These are phyloP conservation scores for Cirrhinus molitorella DNA, from an alignment of 2,797 vertebrate species.

Conservation along the genomic window DNA sequence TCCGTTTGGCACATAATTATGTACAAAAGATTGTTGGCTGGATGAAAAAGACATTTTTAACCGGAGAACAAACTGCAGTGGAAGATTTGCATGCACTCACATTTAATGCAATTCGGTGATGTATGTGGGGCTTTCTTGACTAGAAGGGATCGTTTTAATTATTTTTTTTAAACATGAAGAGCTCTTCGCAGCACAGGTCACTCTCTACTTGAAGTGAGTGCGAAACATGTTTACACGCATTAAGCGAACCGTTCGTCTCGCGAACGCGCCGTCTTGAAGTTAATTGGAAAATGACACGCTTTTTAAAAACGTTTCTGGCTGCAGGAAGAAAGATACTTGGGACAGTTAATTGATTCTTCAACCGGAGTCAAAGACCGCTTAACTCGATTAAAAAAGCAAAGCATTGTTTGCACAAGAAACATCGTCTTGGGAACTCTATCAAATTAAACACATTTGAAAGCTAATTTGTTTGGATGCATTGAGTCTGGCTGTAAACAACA, in stretches of 20 bases:
- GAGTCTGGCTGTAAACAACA: constrained; percentile 24
- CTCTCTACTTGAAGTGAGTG: background rate
- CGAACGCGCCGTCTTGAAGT: background rate
- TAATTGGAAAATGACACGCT: constrained; percentile 31
- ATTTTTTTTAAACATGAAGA: constrained; percentile 39
- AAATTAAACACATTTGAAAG: constrained; percentile 48
- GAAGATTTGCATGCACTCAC: constrained; percentile 44
- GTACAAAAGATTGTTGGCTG: background rate
- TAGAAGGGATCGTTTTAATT: constrained; percentile 49
- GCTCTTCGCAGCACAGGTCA: constrained; percentile 3
- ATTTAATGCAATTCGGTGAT: constrained; percentile 18
- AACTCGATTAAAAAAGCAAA: constrained; percentile 19
- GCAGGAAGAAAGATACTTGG: constrained; percentile 14
- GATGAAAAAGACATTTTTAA: constrained; percentile 11
- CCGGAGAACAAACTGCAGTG: background rate
- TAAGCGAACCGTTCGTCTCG: background rate
- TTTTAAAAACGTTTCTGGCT: background rate
- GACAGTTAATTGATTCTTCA: constrained; percentile 44
- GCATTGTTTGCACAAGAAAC: constrained; percentile 31
- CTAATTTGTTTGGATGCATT: constrained; percentile 44
- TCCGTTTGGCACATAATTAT: constrained; percentile 28
- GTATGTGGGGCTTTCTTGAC: constrained; percentile 31
- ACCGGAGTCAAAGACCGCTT: constrained; percentile 17
- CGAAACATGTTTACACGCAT: background rate
- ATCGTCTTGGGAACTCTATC: constrained; percentile 31